phyloP scores from a whole-genome alignment of 1,140 invertebrate genomes.

The Stegodyphus mimosarum region DNA sequence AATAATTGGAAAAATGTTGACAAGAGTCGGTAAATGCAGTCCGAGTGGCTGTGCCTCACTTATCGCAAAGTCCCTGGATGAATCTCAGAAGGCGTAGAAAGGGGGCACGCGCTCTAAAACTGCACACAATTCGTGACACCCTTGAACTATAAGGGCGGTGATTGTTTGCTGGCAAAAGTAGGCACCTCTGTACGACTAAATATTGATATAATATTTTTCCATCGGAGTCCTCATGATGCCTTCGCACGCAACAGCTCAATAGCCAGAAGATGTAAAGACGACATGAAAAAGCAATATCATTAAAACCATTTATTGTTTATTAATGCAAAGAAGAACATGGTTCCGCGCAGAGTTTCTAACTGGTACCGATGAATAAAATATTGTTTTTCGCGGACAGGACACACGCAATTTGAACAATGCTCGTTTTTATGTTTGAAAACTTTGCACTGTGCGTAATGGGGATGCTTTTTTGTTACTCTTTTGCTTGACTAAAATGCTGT shows the following conservation, averaged over 20 bases:
- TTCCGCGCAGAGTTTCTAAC: constrained; percentile 13
- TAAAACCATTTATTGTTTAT: constrained; percentile 57
- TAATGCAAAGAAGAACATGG: constrained; percentile 53
- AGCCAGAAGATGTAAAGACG: neutral
- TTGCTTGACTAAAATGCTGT: neutral
- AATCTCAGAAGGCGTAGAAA: neutral
- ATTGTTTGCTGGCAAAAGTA: constrained; percentile 58
- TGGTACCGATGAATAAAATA: constrained; percentile 58
- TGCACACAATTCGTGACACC: constrained; percentile 48
- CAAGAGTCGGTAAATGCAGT: neutral
- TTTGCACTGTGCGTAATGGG: constrained; percentile 25
- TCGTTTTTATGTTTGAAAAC: neutral
- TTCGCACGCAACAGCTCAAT: constrained; percentile 19
- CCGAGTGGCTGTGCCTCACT: constrained; percentile 1
- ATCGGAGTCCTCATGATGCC: constrained; percentile 21
- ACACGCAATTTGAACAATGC: constrained; percentile 34
- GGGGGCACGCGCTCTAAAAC: constrained; percentile 9
- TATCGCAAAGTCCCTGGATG: constrained; percentile 7
- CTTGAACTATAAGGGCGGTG: constrained; percentile 52
- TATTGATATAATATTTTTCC: constrained; percentile 58
- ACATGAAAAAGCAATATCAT: constrained; percentile 58
- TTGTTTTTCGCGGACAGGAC: constrained; percentile 10
- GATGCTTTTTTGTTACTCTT: constrained; percentile 6
- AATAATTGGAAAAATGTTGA: neutral
- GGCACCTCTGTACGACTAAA: constrained; percentile 54